These are phyloP conservation scores for Drosophila bifasciata DNA, from an alignment of 1,140 invertebrate genomes.

Conservation along the genomic window DNA sequence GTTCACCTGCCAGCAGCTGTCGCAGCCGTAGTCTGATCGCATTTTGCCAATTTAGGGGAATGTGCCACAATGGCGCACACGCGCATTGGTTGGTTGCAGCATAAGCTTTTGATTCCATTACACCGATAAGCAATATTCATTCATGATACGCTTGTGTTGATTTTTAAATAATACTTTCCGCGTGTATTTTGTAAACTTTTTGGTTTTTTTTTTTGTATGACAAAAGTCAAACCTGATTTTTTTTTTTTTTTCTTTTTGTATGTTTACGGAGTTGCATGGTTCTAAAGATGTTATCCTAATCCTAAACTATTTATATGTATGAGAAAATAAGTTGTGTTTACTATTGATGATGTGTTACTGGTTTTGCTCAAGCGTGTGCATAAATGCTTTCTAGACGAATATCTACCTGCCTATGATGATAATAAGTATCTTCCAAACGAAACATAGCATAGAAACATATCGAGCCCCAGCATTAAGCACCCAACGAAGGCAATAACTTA, in stretches of 20 bases:
- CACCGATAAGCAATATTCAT: conserved; percentile 62
- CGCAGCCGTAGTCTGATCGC: conserved; percentile 19
- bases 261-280: conserved; percentile 11
- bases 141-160: conserved; percentile 68
- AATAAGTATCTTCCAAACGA: conserved; percentile 74
- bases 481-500: conserved; percentile 74
- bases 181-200: conserved; percentile 77
- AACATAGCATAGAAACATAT: conserved; percentile 76
- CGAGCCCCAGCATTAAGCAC: conserved; percentile 71
- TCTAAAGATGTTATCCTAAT: conserved; percentile 44
- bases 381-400: conserved; percentile 39
- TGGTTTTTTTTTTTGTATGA: conserved; percentile 39
- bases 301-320: conserved; percentile 37
- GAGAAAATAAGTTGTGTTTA: conserved; percentile 1
- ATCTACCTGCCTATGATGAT: conserved; percentile 44
- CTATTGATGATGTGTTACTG: conserved; percentile 58
- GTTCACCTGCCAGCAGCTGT: conserved; percentile 52
- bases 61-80: background rate
- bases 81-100: conserved; percentile 11
- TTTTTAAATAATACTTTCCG: conserved; percentile 78
- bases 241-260: no score
- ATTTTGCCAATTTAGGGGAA: conserved; percentile 11
- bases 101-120: conserved; percentile 72
- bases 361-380: conserved; percentile 68
- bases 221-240: conserved; percentile 24